These are phyloP conservation scores for Stramonita haemastoma DNA, from an alignment of 2,888 invertebrate genomes.

Conservation along the genomic window DNA sequence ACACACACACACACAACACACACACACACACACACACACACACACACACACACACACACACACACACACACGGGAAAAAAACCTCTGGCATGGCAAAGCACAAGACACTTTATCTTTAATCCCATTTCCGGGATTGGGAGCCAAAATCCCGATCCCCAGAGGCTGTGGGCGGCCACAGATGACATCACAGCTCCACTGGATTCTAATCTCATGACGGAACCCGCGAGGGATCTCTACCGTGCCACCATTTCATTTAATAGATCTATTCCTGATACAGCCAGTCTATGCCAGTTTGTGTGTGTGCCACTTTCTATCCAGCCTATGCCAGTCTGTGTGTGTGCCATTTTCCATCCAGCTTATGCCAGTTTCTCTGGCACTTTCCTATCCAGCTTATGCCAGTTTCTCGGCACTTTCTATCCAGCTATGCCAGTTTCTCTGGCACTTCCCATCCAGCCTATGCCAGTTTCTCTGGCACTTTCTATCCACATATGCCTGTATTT, in stretches of 20 bases:
- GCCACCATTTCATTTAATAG: neutral
- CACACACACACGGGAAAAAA: neutral
- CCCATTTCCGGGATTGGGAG: neutral
- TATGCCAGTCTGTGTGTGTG: too few species aligned
- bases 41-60: neutral
- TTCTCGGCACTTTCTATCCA: neutral
- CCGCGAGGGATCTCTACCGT: neutral
- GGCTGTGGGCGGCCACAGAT: neutral
- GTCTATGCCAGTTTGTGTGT: neutral
- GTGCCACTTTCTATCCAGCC: neutral
- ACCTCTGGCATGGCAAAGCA: neutral
- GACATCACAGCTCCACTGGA: slow-evolving; percentile 2
- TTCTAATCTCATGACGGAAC: neutral
- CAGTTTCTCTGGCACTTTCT: too few species aligned
- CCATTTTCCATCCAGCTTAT: too few species aligned
- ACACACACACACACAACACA: too few species aligned
- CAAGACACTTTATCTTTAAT: too few species aligned
- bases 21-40: too few species aligned
- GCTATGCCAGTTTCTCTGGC: too few species aligned
- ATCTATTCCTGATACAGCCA: too few species aligned
- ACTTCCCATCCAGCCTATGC: too few species aligned
- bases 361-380: too few species aligned
- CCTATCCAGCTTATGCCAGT: neutral
- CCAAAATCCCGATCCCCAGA: neutral
- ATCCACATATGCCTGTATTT: neutral